Evolutionary conservation across 2,888 invertebrate genomes (phyloP).

Genomic region (Prosopocoilus inquinatus): DNA sequence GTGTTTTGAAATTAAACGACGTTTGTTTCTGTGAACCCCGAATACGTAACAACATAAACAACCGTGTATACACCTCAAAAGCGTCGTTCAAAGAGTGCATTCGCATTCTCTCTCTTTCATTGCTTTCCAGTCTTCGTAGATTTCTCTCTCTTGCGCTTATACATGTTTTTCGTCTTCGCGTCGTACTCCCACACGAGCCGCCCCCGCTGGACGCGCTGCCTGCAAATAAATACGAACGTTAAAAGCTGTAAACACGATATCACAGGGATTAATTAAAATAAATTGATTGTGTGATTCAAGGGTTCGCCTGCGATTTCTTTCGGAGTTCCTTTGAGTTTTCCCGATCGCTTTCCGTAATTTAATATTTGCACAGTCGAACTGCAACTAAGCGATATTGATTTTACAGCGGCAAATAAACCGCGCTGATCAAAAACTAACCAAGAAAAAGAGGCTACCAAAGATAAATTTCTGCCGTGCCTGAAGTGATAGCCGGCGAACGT

Average conservation of each 20-base stretch:
- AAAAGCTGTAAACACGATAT: too few relatives aligned
- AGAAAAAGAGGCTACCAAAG: too few relatives aligned
- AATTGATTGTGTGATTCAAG: too few relatives aligned
- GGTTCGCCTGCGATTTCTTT: constrained; percentile 3
- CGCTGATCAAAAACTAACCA: too few relatives aligned
- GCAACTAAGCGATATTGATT: too few relatives aligned
- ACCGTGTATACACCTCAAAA: constrained; percentile 62
- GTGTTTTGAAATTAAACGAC: too few relatives aligned
- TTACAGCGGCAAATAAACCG: too few relatives aligned
- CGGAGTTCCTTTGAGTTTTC: background rate
- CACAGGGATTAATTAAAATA: too few relatives aligned
- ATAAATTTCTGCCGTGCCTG: too few relatives aligned
- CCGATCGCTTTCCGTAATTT: too few relatives aligned
- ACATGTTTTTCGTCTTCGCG: constrained; percentile 57
- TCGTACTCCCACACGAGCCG: constrained; percentile 48
- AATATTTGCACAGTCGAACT: too few relatives aligned
- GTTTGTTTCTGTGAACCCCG: background rate
- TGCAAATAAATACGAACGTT: constrained; percentile 23
- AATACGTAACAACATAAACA: background rate
- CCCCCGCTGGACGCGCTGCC: constrained; percentile 50
- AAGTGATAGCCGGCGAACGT: too few relatives aligned
- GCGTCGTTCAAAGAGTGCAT: constrained; percentile 81
- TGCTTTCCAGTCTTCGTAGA: constrained; percentile 71
- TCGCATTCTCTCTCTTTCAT: constrained; percentile 74
- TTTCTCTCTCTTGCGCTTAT: constrained; percentile 69